phyloP scores from a whole-genome alignment of 2,113 vertebrate genomes.

The Patagioenas fasciata region DNA sequence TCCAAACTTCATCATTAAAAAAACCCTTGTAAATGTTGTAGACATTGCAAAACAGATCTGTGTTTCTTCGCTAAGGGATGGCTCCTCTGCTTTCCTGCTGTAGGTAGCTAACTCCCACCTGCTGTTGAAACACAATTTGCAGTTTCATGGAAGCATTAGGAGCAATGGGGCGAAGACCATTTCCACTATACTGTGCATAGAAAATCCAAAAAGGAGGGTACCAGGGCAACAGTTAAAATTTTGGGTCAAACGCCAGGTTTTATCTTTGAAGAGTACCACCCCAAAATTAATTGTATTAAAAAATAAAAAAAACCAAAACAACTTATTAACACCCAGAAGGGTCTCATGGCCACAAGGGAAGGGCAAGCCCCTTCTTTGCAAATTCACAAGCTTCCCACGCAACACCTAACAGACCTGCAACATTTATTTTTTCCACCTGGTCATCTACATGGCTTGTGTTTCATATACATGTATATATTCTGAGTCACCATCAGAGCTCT shows the following conservation, averaged over 20 bases:
- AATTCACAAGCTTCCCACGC: slow-evolving; percentile 17
- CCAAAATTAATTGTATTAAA: slow-evolving; percentile 6
- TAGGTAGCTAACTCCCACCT: slow-evolving; percentile 40
- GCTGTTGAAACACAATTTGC: slow-evolving; percentile 59
- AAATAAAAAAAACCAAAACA: not conserved
- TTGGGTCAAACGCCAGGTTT: slow-evolving; percentile 44
- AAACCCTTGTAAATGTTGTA: not conserved
- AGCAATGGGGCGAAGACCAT: slow-evolving; percentile 52
- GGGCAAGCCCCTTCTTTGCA: slow-evolving; percentile 37
- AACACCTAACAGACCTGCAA: slow-evolving; percentile 41
- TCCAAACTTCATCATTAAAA: not conserved
- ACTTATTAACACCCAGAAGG: not conserved
- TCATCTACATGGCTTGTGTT: slow-evolving; percentile 24
- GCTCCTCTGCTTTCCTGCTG: slow-evolving; percentile 13
- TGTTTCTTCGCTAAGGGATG: not conserved
- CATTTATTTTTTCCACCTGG: slow-evolving; percentile 51
- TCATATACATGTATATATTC: not conserved
- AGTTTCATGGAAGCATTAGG: slow-evolving; percentile 59
- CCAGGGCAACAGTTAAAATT: slow-evolving; percentile 39
- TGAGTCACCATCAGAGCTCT: slow-evolving; percentile 43
- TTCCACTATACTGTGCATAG: slow-evolving; percentile 11
- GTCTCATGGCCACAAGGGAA: slow-evolving; percentile 14
- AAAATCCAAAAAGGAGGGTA: slow-evolving; percentile 41
- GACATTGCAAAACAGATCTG: not conserved
- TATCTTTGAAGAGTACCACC: slow-evolving; percentile 27